Conservation (phyloP, 2,113 vertebrate genomes). For the Balaeniceps rex region DNA sequence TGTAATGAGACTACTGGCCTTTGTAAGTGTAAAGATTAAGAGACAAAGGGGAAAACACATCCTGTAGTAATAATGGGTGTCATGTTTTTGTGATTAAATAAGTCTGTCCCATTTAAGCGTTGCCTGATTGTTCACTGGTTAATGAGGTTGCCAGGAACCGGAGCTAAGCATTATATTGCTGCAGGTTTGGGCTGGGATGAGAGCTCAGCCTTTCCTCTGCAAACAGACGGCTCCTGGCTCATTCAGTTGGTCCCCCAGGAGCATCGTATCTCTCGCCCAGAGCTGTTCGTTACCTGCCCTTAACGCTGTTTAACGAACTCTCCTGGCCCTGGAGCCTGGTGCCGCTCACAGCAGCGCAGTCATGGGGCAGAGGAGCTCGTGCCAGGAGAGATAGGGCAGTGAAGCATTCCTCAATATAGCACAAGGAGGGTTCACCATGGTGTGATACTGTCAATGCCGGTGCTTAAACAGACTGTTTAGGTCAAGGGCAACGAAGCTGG, state of each 20-base stretch:
- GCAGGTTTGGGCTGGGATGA: background rate
- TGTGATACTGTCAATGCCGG: fast-evolving
- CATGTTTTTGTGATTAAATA: background rate
- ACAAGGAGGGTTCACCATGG: fast-evolving
- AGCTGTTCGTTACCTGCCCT: background rate
- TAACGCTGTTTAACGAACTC: background rate
- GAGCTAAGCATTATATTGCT: background rate
- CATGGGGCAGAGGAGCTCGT: background rate
- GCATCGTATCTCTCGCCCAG: background rate
- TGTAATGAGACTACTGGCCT: background rate
- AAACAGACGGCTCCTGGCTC: background rate
- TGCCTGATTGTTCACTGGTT: background rate
- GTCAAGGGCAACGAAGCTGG: too few relatives aligned
- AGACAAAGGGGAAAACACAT: background rate
- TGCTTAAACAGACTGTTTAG: background rate
- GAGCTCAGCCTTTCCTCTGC: background rate
- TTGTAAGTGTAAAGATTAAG: background rate
- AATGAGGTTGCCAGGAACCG: background rate
- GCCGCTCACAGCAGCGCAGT: background rate
- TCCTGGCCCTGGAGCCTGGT: background rate
- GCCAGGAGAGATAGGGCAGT: conserved; percentile 56
- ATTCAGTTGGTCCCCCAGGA: background rate
- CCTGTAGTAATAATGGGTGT: background rate
- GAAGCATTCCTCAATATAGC: conserved; percentile 25
- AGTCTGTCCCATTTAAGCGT: background rate